Evolutionary conservation across 1,140 invertebrate species (phyloP).

Genomic region (Gonatopus flavifemur): DNA sequence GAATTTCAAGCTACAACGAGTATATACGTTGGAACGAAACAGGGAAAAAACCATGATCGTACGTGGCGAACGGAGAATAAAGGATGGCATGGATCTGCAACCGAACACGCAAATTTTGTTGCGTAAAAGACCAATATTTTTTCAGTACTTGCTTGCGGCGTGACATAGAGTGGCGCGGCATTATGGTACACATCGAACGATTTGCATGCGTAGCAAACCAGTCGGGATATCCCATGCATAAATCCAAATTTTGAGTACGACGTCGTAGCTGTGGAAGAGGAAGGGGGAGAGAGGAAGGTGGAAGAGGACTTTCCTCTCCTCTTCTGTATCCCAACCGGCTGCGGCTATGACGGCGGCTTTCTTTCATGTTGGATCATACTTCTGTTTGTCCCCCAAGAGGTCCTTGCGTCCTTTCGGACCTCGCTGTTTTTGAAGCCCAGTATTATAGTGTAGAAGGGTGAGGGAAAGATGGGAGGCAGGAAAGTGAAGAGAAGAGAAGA

Average conservation of each 20-base stretch:
- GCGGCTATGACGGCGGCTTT: slow-evolving; percentile 16
- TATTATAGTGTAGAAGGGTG: slow-evolving; percentile 13
- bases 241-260: slow-evolving; percentile 40
- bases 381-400: slow-evolving; percentile 29
- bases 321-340: no score
- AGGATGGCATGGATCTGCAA: not conserved
- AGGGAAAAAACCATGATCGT: not conserved
- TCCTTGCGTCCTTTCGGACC: slow-evolving; percentile 27
- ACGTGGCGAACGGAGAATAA: not conserved
- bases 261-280: no score
- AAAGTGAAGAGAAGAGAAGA: not conserved
- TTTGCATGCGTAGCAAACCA: slow-evolving; percentile 38
- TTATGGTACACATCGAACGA: slow-evolving; percentile 7
- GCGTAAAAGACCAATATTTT: not conserved
- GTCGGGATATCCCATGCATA: slow-evolving; percentile 31
- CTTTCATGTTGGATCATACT: slow-evolving; percentile 46
- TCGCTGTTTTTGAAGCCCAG: slow-evolving; percentile 11
- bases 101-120: no score
- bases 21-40: no score
- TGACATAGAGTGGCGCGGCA: slow-evolving; percentile 19
- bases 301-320: slow-evolving; percentile 11
- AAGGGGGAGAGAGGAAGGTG: no score
- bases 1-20: no score
- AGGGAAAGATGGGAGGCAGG: not conserved
- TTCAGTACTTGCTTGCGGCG: slow-evolving; percentile 8